Evolutionary conservation across 2,797 vertebrate genomes (phyloP).

Genomic region (Hydrolagus colliei): DNA sequence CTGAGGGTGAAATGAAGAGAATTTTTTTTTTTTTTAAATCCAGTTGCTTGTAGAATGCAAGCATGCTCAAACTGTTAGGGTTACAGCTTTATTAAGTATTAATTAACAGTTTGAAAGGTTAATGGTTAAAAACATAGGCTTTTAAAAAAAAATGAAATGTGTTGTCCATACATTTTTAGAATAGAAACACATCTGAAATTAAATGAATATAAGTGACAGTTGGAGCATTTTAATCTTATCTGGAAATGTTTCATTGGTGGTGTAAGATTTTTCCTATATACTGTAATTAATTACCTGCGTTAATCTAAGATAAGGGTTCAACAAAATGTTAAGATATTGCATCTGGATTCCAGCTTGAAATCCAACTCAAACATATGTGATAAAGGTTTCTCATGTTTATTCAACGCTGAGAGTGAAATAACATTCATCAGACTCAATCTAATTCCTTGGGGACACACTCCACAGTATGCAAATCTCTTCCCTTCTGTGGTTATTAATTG

Average conservation of each 20-base stretch:
- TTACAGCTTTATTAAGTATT: not conserved
- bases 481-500: not conserved
- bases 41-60: not conserved
- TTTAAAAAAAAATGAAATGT: too few species aligned
- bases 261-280: not conserved
- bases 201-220: not conserved
- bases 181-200: not conserved
- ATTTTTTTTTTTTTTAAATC: not conserved
- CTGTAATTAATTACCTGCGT: conserved; percentile 9
- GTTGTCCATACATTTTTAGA: too few species aligned
- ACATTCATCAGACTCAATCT: not conserved
- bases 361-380: conserved; percentile 5
- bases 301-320: not conserved
- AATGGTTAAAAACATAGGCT: too few species aligned
- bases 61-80: not conserved
- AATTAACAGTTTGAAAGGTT: not conserved
- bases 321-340: not conserved
- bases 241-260: not conserved
- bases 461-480: conserved; percentile 4
- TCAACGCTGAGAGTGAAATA: conserved; percentile 8
- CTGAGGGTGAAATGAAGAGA: not conserved
- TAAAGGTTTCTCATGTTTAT: conserved; percentile 22
- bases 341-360: not conserved
- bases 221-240: not conserved
- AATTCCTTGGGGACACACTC: conserved; percentile 1